A percentile compares a stretch with the other conserved stretches of the same genome.
Conservation (phyloP, 2,888 invertebrate genomes). For the Dyspetes luteomarginatus region DNA sequence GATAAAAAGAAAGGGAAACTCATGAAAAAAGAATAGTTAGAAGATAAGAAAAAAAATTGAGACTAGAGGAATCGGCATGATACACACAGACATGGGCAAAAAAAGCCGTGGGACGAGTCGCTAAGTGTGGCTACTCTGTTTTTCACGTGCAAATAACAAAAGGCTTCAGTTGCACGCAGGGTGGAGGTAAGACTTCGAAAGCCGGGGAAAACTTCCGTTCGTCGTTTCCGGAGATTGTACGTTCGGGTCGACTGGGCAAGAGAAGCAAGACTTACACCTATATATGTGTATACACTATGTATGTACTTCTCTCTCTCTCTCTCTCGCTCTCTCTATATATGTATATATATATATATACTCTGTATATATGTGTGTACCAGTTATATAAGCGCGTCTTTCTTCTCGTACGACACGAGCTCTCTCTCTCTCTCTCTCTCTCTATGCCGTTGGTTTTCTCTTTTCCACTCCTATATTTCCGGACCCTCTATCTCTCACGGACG, state of each 20-base stretch:
- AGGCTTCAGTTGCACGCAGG: conserved; percentile 37
- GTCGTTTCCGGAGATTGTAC: conserved; percentile 64
- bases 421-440: conserved; percentile 32
- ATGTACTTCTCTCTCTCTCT: not conserved
- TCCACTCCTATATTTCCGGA: conserved; percentile 36
- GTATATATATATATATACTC: conserved; percentile 8
- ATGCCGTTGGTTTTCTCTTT: conserved; percentile 38
- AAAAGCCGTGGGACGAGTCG: conserved; percentile 40
- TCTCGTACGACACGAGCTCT: conserved; percentile 1
- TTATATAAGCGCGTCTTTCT: not conserved
- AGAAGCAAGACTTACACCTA: conserved; percentile 12
- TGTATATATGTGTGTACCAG: not conserved
- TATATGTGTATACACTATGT: not conserved
- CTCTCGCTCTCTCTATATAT: not conserved
- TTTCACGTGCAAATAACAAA: conserved; percentile 63
- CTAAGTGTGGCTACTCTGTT: conserved; percentile 65
- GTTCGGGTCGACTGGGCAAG: conserved; percentile 57
- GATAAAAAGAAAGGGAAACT: not conserved
- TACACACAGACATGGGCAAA: conserved; percentile 38
- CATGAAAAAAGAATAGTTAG: not conserved
- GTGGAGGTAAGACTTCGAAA: conserved; percentile 24
- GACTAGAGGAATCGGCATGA: conserved; percentile 11
- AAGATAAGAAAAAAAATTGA: not conserved
- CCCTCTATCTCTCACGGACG: conserved; percentile 32
- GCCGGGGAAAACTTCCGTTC: conserved; percentile 66